Evolutionary conservation across 2,113 vertebrate genomes (phyloP), one percentile per base, ranked within the genome.

Genomic region (Corythaeola cristata): DNA sequence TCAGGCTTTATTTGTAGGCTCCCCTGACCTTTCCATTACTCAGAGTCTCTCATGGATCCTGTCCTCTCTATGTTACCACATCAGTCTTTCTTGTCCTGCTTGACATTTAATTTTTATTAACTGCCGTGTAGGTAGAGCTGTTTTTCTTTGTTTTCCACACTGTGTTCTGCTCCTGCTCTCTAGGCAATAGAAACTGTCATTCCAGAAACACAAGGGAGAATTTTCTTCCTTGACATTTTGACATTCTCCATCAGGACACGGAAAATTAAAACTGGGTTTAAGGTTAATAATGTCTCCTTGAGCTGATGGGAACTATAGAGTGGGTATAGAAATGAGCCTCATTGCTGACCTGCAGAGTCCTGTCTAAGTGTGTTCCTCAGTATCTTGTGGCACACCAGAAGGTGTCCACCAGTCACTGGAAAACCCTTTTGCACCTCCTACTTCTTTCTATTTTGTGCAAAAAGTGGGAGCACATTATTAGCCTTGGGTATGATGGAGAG

Each of bases 91-190:
- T 95, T 83, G 90, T 95, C 82, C 72, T 32, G 1, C 23, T 82
- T 96, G 92, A 95, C 95, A 95, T 95, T 97, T 95, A 91, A 32
- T 95, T 93, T 95, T 96, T 89, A 97, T 91, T 94, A 95, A 92
- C 94, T 91, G 69, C 44, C 64, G 86, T 50, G 76, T 52, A 81
- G 84, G 62, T 71, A 86, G 87, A 89, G 89, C n/a, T 95, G 89
- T 15, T 90, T 89, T 93, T 56, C 90, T 91, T 95, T 94, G 91
- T 92, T 95, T 94, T 87, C 91, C 69, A 56, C 47, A 2, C 53
- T 37, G n/a, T 35, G 55, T 79, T 87, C 72, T 83, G 64, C 74
- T 73, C 49, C 62, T 81, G 77, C 73, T 89, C 80, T 82, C 49
- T 22, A 35, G 69, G 74, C 69, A 50, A 35, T 24, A 72, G 86